Evolutionary conservation across 2,797 vertebrate species (phyloP).

Genomic region (Hyperoplus immaculatus): DNA sequence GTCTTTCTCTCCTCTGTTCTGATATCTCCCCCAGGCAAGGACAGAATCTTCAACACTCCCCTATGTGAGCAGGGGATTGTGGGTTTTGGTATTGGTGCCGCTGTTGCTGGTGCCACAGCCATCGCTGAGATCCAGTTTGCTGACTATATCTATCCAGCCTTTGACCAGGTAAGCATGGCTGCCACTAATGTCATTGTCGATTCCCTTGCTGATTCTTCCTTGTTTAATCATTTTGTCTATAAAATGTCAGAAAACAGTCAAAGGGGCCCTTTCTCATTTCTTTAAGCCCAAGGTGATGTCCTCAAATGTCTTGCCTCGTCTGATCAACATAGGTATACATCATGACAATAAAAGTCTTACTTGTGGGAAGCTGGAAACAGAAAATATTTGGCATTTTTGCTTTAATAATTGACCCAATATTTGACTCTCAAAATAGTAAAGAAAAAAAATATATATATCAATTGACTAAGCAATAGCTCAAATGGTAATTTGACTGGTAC

Average conservation of each 20-base stretch:
- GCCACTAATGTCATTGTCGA: not conserved
- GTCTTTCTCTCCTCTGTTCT: not conserved
- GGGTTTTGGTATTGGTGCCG: conserved; percentile 96
- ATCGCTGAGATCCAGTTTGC: conserved; percentile 99
- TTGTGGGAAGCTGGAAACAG: not conserved
- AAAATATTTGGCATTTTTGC: not conserved
- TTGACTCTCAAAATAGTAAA: not conserved
- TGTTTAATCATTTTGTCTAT: not conserved
- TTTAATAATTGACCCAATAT: not conserved
- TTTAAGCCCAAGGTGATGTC: not conserved
- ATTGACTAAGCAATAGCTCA: no score
- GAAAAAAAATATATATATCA: no score
- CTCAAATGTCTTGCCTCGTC: not conserved
- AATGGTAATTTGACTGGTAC: no score
- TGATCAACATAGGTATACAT: no score
- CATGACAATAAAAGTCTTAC: not conserved
- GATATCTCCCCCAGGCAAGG: conserved; percentile 88
- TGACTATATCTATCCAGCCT: conserved; percentile 98
- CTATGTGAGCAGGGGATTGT: conserved; percentile 99
- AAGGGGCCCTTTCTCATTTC: not conserved
- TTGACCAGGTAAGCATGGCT: conserved; percentile 91
- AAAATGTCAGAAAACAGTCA: not conserved
- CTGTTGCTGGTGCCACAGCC: conserved; percentile 94
- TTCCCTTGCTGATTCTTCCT: not conserved
- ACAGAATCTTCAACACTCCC: conserved; percentile 98